Evolutionary conservation across 1,140 invertebrate genomes (phyloP).

Genomic region (Cataglyphis hispanica): DNA sequence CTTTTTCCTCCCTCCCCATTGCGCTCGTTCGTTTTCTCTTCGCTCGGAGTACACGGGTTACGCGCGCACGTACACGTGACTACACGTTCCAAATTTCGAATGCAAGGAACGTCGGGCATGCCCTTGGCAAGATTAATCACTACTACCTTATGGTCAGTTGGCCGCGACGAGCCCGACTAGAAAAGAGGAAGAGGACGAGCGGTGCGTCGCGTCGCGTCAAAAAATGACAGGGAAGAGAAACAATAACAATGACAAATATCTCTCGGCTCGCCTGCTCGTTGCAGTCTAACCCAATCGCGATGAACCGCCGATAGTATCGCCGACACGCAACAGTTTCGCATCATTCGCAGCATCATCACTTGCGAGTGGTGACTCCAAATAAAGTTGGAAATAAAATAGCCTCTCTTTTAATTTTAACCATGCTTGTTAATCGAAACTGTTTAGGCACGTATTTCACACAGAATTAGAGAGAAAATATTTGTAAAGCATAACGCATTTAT

Average conservation of each 20-base stretch:
- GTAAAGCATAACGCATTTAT: not conserved
- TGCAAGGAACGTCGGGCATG: slow-evolving; percentile 79
- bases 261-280: slow-evolving; percentile 5
- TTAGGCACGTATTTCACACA: not conserved
- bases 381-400: not conserved
- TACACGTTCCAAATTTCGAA: slow-evolving; percentile 82
- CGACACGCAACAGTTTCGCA: slow-evolving; percentile 11
- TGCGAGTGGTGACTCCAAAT: not conserved
- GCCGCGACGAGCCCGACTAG: slow-evolving; percentile 86
- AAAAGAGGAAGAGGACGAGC: slow-evolving; percentile 78
- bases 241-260: slow-evolving; percentile 69
- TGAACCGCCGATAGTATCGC: slow-evolving; percentile 12
- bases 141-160: slow-evolving; percentile 72
- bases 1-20: not conserved
- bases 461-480: not conserved
- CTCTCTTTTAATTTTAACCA: not conserved
- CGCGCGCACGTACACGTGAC: slow-evolving; percentile 57
- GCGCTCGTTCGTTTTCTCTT: slow-evolving; percentile 20
- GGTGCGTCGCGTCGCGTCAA: slow-evolving; percentile 62
- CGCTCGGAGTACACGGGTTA: slow-evolving; percentile 51
- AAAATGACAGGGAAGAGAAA: slow-evolving; percentile 61
- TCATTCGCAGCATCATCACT: slow-evolving; percentile 1
- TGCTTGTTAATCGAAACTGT: too few relatives aligned
- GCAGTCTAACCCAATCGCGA: not conserved
- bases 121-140: slow-evolving; percentile 85